Evolutionary conservation across 2,797 vertebrate species (phyloP), one percentile per base, ranked within the genome.

Genomic region (Trachurus trachurus): DNA sequence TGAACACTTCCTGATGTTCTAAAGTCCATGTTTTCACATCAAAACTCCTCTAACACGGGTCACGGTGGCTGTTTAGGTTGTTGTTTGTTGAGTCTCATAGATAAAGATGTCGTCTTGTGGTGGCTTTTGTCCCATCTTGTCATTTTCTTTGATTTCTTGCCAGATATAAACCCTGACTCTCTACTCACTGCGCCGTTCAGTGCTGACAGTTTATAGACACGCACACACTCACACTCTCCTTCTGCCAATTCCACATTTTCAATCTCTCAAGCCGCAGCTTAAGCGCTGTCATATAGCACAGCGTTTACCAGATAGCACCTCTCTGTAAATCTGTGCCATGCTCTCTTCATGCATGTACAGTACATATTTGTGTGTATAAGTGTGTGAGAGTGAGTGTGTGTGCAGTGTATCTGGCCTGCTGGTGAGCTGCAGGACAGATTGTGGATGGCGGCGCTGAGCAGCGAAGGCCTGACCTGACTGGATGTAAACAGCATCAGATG

Each of bases 401-500:
- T 42, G 40, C 56, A 29, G 62, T 81, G 67, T 52, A 68, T 89
- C 56, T 57, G 73, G 34, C 69, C 66, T 40, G 31, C 22, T 62
- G 80, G 56, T 34, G 70, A 74, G 64, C 31, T 40, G 22, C 12
- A 45, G 31, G 34, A 26, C 56, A 65, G 76, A 64, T 68, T 61
- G 75, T 53, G 15, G 5, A 4, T 7, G 64, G 59, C 39, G 16
- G 62, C 26, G 74, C 72, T 50, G 44, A 80, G 74, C 63, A 72
- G 71, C 5, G 61, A 64, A 73, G 65, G 58, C 68, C 77, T 87
- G 90, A 91, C 90, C 87, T 74, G 10, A 26, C 67, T 81, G 87
- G 66, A 89, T 84, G 87, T 90, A 91, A 93, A 93, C 87, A 91
- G 66, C 80, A 70, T 64, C 61, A 49, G 81, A 88, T 89, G 78